phyloP scores from a whole-genome alignment of 1,140 invertebrate species.

The Cherax destructor region DNA sequence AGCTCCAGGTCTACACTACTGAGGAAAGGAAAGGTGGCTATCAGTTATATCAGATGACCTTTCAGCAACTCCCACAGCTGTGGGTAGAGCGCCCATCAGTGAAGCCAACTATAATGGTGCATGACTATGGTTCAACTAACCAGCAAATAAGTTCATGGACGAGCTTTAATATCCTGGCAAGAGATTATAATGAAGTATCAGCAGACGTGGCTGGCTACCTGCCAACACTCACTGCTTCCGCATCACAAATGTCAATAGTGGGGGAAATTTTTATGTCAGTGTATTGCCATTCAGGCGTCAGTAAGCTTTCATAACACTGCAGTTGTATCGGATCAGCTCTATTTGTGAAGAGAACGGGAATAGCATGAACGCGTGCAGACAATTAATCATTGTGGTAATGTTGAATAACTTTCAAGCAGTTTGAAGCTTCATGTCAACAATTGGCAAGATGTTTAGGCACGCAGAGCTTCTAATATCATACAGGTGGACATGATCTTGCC shows the following conservation, averaged over 20 bases:
- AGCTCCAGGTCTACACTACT: no score
- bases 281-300: neutral
- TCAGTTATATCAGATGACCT: no score
- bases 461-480: neutral
- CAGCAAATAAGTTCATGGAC: constrained; percentile 9
- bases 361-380: neutral
- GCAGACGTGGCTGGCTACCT: neutral
- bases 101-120: no score
- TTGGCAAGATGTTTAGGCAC: neutral
- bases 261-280: neutral
- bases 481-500: no score
- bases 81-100: no score
- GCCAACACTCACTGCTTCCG: neutral
- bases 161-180: constrained; percentile 16
- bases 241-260: neutral
- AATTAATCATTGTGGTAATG: neutral
- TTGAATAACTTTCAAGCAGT: neutral
- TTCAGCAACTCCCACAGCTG: no score
- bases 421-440: neutral
- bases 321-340: neutral
- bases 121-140: neutral
- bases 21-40: no score
- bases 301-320: neutral
- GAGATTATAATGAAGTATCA: neutral
- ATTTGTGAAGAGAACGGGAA: neutral